phyloP scores from a whole-genome alignment of 1,140 invertebrate species.

The Aphaenogaster ashmeadi region DNA sequence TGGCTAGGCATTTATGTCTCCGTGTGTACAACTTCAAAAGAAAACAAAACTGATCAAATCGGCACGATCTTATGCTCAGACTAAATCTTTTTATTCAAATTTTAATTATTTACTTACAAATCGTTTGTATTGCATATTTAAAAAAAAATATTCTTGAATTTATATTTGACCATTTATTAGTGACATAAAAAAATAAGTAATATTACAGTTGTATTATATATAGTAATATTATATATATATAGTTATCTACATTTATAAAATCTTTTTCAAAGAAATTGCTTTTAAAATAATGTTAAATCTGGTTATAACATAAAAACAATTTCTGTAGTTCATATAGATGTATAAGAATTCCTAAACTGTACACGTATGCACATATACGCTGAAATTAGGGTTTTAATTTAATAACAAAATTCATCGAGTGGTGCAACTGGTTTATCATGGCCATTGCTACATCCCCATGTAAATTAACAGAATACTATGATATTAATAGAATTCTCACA shows the following conservation, averaged over 20 bases:
- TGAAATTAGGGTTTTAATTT: conserved; percentile 7
- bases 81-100: background rate
- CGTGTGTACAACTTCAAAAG: background rate
- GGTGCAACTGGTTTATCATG: background rate
- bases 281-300: too few species aligned
- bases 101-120: background rate
- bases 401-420: background rate
- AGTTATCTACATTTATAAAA: background rate
- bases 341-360: background rate
- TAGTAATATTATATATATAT: background rate
- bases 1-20: too few species aligned
- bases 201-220: too few species aligned
- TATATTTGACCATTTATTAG: background rate
- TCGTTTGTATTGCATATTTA: background rate
- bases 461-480: background rate
- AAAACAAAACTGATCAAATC: background rate
- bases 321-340: too few species aligned
- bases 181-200: background rate
- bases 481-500: background rate
- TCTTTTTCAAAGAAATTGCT: too few species aligned
- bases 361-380: background rate
- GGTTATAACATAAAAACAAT: too few species aligned
- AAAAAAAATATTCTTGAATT: background rate
- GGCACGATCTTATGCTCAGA: background rate
- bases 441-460: background rate